These are phyloP conservation scores for Drosophila villosipedis DNA, from an alignment of 2,888 invertebrate genomes.

Conservation along the genomic window DNA sequence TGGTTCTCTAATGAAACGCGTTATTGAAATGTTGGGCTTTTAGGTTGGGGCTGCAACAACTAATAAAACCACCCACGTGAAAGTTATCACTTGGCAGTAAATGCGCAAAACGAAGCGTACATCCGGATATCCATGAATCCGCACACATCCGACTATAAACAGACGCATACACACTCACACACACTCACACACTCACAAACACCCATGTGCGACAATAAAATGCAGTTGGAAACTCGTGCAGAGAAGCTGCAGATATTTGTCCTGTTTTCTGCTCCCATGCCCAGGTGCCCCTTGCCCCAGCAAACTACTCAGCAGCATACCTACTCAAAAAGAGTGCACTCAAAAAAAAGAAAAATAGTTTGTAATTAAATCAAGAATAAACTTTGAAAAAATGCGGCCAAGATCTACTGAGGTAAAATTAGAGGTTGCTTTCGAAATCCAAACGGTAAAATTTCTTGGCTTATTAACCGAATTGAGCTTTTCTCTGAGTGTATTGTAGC, in stretches of 20 bases:
- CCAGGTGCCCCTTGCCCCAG: not conserved
- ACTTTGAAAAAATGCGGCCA: not conserved
- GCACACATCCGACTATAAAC: constrained; percentile 30
- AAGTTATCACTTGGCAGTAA: constrained; percentile 74
- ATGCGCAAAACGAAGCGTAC: constrained; percentile 67
- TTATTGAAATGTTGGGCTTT: constrained; percentile 35
- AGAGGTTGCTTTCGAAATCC: not conserved
- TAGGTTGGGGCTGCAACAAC: constrained; percentile 41
- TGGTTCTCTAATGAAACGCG: constrained; percentile 15
- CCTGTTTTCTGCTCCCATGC: constrained; percentile 16
- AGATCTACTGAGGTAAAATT: not conserved
- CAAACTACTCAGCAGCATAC: not conserved
- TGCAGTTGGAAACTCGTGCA: constrained; percentile 68
- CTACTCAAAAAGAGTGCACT: constrained; percentile 13
- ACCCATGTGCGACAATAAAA: constrained; percentile 66
- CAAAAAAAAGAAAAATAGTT: too few relatives aligned
- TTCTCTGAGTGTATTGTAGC: not conserved
- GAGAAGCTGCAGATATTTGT: constrained; percentile 53
- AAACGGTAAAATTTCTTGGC: not conserved
- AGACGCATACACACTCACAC: constrained; percentile 11
- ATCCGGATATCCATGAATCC: constrained; percentile 58
- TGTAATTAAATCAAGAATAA: not conserved
- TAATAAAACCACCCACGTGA: constrained; percentile 67
- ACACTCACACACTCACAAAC: constrained; percentile 2
- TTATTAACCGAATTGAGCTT: not conserved